phyloP scores from a whole-genome alignment of 2,888 invertebrate genomes.

The Nemoura dubitans region DNA sequence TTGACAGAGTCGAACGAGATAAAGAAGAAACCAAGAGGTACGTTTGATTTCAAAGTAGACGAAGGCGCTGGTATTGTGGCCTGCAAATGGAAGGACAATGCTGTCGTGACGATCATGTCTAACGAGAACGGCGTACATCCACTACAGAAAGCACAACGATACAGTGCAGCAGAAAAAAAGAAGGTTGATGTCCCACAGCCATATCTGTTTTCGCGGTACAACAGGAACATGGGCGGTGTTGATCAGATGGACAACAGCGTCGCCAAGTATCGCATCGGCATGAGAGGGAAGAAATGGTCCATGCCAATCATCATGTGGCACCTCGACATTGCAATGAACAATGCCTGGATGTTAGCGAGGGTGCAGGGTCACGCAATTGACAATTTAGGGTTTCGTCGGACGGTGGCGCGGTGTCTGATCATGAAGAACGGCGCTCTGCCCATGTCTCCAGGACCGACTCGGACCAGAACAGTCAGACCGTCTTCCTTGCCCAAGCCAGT shows the following conservation, averaged over 20 bases:
- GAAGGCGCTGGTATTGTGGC: too few species aligned
- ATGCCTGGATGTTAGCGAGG: slow-evolving; percentile 24
- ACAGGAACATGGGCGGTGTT: slow-evolving; percentile 51
- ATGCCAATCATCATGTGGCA: slow-evolving; percentile 38
- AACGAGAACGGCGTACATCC: slow-evolving; percentile 48
- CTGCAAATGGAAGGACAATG: too few species aligned
- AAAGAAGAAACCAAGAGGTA: too few species aligned
- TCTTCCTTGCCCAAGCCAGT: too few species aligned
- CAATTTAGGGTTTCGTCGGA: too few species aligned
- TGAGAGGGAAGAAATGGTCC: slow-evolving; percentile 37
- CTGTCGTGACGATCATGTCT: slow-evolving; percentile 53
- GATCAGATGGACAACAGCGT: slow-evolving; percentile 40
- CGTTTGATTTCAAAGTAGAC: too few species aligned
- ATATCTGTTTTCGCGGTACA: slow-evolving; percentile 51
- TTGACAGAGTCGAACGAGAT: too few species aligned
- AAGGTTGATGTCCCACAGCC: slow-evolving; percentile 51
- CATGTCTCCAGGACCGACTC: too few species aligned
- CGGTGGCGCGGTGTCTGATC: too few species aligned
- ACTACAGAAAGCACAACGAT: slow-evolving; percentile 49
- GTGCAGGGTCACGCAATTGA: neutral
- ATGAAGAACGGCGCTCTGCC: too few species aligned
- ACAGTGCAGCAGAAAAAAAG: slow-evolving; percentile 49
- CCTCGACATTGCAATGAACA: slow-evolving; percentile 20
- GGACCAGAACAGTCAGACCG: too few species aligned
- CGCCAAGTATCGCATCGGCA: slow-evolving; percentile 20